These are phyloP conservation scores for Callimorpha dominula DNA, from an alignment of 2,888 invertebrate species.

Conservation along the genomic window DNA sequence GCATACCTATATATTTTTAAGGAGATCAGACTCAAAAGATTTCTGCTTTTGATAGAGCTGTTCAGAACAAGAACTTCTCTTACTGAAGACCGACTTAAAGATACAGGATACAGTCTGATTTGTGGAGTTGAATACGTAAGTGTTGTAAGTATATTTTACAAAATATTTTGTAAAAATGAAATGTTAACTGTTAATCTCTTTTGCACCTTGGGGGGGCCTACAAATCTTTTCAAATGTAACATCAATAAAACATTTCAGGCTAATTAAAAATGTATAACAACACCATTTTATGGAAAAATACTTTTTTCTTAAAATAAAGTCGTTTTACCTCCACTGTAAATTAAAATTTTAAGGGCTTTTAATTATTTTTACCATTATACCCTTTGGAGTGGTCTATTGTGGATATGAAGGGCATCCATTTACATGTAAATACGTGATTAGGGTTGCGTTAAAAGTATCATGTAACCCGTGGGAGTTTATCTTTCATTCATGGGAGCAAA, in stretches of 20 bases:
- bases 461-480: constrained; percentile 11
- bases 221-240: constrained; percentile 7
- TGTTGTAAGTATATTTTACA: too few species aligned
- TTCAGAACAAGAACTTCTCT: too few species aligned
- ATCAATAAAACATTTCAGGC: constrained; percentile 13
- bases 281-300: constrained; percentile 15
- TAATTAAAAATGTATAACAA: constrained; percentile 15
- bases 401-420: constrained; percentile 29
- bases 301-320: constrained; percentile 32
- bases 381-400: constrained; percentile 25
- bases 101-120: too few species aligned
- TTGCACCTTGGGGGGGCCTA: background rate
- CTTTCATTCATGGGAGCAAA: too few species aligned
- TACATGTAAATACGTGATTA: constrained; percentile 42
- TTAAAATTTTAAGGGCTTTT: constrained; percentile 44
- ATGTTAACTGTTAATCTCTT: background rate
- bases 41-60: too few species aligned
- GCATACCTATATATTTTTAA: too few species aligned
- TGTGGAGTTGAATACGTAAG: too few species aligned
- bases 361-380: constrained; percentile 38
- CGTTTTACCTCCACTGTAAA: constrained; percentile 19
- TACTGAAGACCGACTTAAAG: too few species aligned
- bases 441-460: constrained; percentile 32
- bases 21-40: too few species aligned
- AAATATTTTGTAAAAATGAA: background rate